These are phyloP conservation scores for Numenius arquata DNA, from an alignment of 2,113 vertebrate genomes.

Conservation along the genomic window DNA sequence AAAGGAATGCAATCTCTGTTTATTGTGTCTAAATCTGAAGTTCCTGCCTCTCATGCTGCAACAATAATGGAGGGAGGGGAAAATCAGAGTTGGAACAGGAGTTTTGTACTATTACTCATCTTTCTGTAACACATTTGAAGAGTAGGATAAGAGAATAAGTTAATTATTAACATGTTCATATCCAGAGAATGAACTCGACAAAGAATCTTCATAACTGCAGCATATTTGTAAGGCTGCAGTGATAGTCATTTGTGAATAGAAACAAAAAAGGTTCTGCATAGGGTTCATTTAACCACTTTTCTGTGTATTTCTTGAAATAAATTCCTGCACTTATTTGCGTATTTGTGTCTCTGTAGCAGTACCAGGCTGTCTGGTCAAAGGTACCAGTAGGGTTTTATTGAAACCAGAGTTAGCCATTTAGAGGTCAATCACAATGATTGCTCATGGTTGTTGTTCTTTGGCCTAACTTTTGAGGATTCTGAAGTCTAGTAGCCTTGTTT, in stretches of 20 bases:
- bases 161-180: conserved; percentile 55
- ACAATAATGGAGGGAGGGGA: conserved; percentile 12
- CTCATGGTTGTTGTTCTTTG: not conserved
- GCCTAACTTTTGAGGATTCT: not conserved
- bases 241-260: not conserved
- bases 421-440: not conserved
- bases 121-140: not conserved
- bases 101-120: conserved; percentile 65
- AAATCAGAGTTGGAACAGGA: not conserved
- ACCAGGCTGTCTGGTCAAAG: not conserved
- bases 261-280: not conserved
- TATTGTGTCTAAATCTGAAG: conserved; percentile 25
- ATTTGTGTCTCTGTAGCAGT: not conserved
- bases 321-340: not conserved
- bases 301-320: not conserved
- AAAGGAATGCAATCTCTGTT: conserved; percentile 72
- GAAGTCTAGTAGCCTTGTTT: not conserved
- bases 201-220: not conserved
- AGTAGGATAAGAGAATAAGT: conserved; percentile 25
- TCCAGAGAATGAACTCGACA: not conserved
- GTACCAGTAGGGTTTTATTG: not conserved
- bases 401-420: not conserved
- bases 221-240: not conserved
- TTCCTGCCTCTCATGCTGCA: conserved; percentile 26
- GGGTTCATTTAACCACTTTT: not conserved